Percentiles rank a stretch among this genome's conserved stretches.
phyloP scores from a whole-genome alignment of 2,797 vertebrate species.

The Sardinella longiceps region DNA sequence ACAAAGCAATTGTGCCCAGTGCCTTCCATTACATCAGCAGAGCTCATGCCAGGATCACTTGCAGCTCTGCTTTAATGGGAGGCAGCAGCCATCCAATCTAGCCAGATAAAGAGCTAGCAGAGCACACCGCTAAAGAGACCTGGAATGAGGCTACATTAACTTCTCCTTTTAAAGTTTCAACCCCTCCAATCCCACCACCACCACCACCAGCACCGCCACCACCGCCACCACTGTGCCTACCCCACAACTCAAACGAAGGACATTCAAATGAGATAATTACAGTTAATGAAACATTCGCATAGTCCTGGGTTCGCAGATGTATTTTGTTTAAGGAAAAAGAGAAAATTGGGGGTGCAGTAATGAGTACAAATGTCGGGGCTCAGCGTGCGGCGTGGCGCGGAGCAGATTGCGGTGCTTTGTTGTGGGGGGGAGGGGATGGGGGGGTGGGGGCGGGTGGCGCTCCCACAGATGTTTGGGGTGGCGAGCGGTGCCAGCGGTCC shows the following conservation, averaged over 20 bases:
- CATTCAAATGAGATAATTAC: slow-evolving; percentile 24
- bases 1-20: background rate
- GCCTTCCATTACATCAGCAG: slow-evolving; percentile 1
- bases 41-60: background rate
- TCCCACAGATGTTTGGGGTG: slow-evolving; percentile 69
- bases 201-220: background rate
- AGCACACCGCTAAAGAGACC: background rate
- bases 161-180: slow-evolving; percentile 1
- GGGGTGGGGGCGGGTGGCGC: too few species aligned
- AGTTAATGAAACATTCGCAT: slow-evolving; percentile 28
- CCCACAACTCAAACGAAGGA: slow-evolving; percentile 5
- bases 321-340: slow-evolving; percentile 13
- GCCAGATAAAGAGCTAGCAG: background rate
- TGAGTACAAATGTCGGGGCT: slow-evolving; percentile 59
- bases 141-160: slow-evolving; percentile 9
- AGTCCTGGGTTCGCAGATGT: slow-evolving; percentile 20
- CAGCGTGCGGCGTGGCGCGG: slow-evolving; percentile 41
- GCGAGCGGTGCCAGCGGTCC: slow-evolving; percentile 64
- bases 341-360: slow-evolving; percentile 32
- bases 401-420: slow-evolving; percentile 71
- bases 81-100: background rate
- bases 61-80: background rate
- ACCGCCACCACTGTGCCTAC: too few species aligned
- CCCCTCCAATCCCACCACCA: background rate
- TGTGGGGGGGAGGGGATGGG: too few species aligned